Evolutionary conservation across 2,797 vertebrate species (phyloP).

Genomic region (Characodon lateralis): DNA sequence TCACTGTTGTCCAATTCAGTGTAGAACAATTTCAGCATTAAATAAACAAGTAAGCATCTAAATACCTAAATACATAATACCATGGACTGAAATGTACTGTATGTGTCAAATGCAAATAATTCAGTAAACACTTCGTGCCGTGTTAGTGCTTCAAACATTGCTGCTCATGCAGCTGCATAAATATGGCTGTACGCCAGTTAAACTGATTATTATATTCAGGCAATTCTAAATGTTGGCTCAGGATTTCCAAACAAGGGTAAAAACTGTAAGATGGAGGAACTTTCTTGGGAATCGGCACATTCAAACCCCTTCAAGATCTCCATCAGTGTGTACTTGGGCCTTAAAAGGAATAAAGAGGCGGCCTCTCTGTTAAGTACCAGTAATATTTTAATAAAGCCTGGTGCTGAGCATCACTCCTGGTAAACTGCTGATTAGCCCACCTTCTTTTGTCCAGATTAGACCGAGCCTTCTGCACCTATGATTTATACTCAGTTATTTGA

Average conservation of each 20-base stretch:
- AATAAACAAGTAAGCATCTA: background rate
- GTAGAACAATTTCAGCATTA: background rate
- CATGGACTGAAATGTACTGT: background rate
- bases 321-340: constrained; percentile 17
- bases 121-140: background rate
- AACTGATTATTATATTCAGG: constrained; percentile 20
- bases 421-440: constrained; percentile 18
- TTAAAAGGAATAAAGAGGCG: constrained; percentile 13
- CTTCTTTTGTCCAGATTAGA: background rate
- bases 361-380: constrained; percentile 2
- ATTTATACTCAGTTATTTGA: background rate
- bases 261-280: background rate
- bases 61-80: background rate
- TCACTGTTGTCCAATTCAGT: background rate
- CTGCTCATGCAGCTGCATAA: constrained; percentile 27
- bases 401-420: background rate
- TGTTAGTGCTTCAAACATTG: constrained; percentile 4
- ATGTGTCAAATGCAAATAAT: background rate
- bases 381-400: constrained; percentile 19
- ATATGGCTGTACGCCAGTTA: constrained; percentile 23
- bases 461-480: background rate
- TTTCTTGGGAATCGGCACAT: constrained; percentile 36
- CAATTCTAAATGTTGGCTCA: constrained; percentile 43
- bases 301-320: constrained; percentile 11
- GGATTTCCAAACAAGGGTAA: constrained; percentile 14